Conservation (phyloP, 2,888 invertebrate species). For the Nymphalis urticae region DNA sequence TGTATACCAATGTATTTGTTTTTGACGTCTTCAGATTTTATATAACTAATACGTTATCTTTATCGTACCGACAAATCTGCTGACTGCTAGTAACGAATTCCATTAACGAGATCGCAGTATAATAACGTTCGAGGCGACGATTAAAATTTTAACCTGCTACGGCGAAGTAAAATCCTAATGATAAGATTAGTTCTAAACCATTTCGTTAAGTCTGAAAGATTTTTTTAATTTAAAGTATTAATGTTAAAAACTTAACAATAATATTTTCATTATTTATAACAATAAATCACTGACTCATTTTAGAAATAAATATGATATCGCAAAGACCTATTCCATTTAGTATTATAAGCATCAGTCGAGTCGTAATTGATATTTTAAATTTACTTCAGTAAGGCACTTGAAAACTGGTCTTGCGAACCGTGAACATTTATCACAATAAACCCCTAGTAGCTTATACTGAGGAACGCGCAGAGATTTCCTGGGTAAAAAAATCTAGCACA, state of each 20-base stretch:
- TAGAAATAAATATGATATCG: constrained; percentile 7
- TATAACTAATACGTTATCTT: constrained; percentile 19
- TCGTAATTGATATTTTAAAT: constrained; percentile 27
- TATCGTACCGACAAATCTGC: constrained; percentile 12
- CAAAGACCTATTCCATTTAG: background rate
- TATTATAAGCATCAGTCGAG: constrained; percentile 12
- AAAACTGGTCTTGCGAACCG: background rate
- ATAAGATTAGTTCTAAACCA: background rate
- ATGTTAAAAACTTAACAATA: no score
- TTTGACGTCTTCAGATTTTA: constrained; percentile 1
- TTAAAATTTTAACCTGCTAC: background rate
- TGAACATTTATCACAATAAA: constrained; percentile 14
- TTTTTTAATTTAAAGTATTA: no score
- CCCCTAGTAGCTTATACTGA: constrained; percentile 11
- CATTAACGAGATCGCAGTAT: constrained; percentile 1
- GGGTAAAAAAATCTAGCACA: constrained; percentile 23
- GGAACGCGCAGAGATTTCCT: constrained; percentile 12
- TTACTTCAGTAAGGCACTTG: constrained; percentile 14
- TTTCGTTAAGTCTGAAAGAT: no score
- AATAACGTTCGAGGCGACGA: background rate
- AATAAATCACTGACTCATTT: no score
- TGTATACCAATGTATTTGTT: background rate
- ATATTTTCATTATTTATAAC: no score
- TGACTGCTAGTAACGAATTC: constrained; percentile 18
- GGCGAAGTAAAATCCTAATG: background rate